Evolutionary conservation across 2,888 invertebrate genomes (phyloP), one percentile per base, ranked within the genome.

Genomic region (Venusia cambrica): DNA sequence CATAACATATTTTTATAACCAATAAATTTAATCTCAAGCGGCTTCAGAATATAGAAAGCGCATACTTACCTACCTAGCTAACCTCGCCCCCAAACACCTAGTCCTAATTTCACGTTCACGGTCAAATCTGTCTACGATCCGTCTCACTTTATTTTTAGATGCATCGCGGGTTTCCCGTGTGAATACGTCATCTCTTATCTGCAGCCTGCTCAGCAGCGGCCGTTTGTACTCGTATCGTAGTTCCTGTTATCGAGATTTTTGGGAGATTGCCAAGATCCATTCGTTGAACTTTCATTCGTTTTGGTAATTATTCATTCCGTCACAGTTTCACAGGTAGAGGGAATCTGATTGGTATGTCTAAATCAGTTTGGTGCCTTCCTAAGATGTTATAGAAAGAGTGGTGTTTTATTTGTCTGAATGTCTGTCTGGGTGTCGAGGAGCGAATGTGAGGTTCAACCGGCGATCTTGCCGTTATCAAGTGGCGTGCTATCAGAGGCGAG

Each of bases 391-490:
- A 13, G 8, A 11, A 22, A 5, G 8, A 2, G 7, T 12, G n/a
- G 4, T 26, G 10, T 11, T 6, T 17, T 30, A 31, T 16, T 9
- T 3, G 14, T 29, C 20, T 29, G 19, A 5, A 18, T 40, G 35
- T 33, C 31, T 37, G 30, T 25, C 20, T 21, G 34, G 19, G 18
- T 31, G 45, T 34, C 26, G 48, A 34, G 42, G 36, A 49, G 32
- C 45, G 43, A 62, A 59, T 72, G 68, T 62, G 62, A 57, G 58
- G 44, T 51, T 47, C 38, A 33, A 37, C 32, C 47, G 54, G 62
- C 62, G 62, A 66, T 66, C 65, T 58, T 57, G 51, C 48, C 64
- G 76, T 81, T 81, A 81, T 81, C 78, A 80, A 76, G 71, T 48
- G 54, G 60, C 54, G 59, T 61, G 69, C 64, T 70, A 68, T 72